phyloP scores from a whole-genome alignment of 2,888 invertebrate species.

The Teleogryllus oceanicus region DNA sequence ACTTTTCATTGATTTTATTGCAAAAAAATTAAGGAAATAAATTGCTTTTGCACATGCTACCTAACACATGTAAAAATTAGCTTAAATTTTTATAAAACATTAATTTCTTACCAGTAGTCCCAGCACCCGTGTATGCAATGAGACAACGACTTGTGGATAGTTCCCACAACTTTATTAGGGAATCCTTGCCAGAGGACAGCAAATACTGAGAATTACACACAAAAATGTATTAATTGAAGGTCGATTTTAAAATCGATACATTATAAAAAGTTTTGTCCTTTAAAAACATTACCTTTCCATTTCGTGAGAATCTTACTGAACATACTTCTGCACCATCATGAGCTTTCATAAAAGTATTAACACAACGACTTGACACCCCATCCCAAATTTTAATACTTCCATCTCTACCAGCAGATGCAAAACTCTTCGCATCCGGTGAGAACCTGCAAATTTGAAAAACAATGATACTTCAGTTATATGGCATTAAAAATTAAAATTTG shows the following conservation, averaged over 20 bases:
- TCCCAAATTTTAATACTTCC: conserved; percentile 97
- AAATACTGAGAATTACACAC: conserved; percentile 69
- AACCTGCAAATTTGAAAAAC: conserved; percentile 49
- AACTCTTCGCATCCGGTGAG: conserved; percentile 67
- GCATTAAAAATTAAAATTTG: too few relatives aligned
- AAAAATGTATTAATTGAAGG: not conserved
- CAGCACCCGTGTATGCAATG: conserved; percentile 94
- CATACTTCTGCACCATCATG: conserved; percentile 94
- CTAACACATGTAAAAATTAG: too few relatives aligned
- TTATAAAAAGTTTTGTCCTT: not conserved
- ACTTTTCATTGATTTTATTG: too few relatives aligned
- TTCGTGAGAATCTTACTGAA: conserved; percentile 88
- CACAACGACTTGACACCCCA: conserved; percentile 87
- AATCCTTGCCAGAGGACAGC: conserved; percentile 92
- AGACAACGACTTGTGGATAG: conserved; percentile 93
- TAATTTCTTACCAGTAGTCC: conserved; percentile 58
- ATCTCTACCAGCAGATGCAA: conserved; percentile 86
- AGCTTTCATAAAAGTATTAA: conserved; percentile 89
- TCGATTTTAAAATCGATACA: not conserved
- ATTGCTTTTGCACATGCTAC: too few relatives aligned
- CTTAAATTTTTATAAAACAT: too few relatives aligned
- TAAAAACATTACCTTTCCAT: conserved; percentile 73
- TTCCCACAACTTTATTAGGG: conserved; percentile 97
- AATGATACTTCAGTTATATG: too few relatives aligned
- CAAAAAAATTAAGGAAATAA: too few relatives aligned